Percentiles rank a stretch among this genome's conserved stretches.
Evolutionary conservation across 2,113 vertebrate genomes (phyloP).

Genomic region (Myanophis thanlyinensis): DNA sequence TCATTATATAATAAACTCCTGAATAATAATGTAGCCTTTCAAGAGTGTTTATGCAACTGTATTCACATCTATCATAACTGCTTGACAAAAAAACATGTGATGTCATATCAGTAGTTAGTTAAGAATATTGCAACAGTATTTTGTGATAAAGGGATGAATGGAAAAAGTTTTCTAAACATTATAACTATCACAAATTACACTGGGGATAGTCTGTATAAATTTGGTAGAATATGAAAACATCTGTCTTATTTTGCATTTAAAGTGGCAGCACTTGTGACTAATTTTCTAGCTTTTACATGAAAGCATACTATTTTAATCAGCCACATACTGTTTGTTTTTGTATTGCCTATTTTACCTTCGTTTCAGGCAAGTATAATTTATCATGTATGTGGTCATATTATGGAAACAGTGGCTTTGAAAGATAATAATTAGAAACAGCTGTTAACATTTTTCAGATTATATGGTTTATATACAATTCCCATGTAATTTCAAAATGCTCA

Average conservation of each 20-base stretch:
- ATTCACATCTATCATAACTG: neutral
- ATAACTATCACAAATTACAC: neutral
- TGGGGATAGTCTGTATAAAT: neutral
- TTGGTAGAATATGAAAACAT: neutral
- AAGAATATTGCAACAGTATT: neutral
- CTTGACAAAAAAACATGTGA: neutral
- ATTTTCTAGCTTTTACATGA: slow-evolving; percentile 47
- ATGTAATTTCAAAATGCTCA: slow-evolving; percentile 46
- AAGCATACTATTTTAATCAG: slow-evolving; percentile 34
- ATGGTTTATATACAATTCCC: slow-evolving; percentile 43
- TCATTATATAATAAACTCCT: neutral
- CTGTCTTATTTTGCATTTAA: slow-evolving; percentile 16
- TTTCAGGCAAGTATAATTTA: slow-evolving; percentile 46
- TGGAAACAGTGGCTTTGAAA: slow-evolving; percentile 43
- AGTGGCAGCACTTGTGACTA: slow-evolving; percentile 32
- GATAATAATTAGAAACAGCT: slow-evolving; percentile 66
- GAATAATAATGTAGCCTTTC: neutral
- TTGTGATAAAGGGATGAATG: neutral
- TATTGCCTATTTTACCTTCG: slow-evolving; percentile 32
- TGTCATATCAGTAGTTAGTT: neutral
- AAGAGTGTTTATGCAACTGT: neutral
- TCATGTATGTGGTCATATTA: slow-evolving; percentile 33
- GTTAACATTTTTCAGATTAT: slow-evolving; percentile 68
- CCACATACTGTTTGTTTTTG: neutral
- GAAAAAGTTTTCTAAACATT: neutral